A percentile compares a stretch with the other conserved stretches of the same genome.
Conservation (phyloP, 2,888 invertebrate genomes). For the Lymantria monacha region DNA sequence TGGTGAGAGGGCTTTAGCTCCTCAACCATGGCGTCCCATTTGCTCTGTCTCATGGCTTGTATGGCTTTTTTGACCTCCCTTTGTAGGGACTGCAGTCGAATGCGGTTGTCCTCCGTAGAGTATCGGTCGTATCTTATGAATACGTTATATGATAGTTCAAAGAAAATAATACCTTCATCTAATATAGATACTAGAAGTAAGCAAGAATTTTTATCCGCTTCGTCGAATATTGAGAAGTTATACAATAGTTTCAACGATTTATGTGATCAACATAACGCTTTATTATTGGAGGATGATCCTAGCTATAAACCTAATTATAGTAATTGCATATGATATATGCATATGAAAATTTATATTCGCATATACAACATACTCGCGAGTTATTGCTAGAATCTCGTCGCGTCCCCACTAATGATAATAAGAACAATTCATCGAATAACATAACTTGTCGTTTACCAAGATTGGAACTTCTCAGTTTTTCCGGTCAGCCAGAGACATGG, state of each 20-base stretch:
- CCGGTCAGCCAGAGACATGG: neutral
- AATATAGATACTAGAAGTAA: neutral
- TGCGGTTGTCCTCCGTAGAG: no score
- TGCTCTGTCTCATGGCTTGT: no score
- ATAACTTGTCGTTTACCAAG: no score
- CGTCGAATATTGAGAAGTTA: neutral
- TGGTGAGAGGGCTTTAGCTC: no score
- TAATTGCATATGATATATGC: neutral
- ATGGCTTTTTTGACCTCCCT: no score
- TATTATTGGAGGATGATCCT: neutral
- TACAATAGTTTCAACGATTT: neutral
- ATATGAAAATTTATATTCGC: neutral
- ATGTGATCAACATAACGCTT: neutral
- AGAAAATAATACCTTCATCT: neutral
- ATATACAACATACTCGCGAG: neutral
- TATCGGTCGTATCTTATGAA: neutral
- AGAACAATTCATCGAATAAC: no score
- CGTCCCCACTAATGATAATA: neutral
- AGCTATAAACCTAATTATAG: neutral
- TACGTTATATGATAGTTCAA: neutral
- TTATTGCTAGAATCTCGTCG: neutral
- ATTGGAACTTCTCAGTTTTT: no score
- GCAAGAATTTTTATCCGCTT: neutral
- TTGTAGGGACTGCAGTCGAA: no score
- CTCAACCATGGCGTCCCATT: no score